These are phyloP conservation scores for Phaedon cochleariae DNA, from an alignment of 2,888 invertebrate genomes.

Conservation along the genomic window DNA sequence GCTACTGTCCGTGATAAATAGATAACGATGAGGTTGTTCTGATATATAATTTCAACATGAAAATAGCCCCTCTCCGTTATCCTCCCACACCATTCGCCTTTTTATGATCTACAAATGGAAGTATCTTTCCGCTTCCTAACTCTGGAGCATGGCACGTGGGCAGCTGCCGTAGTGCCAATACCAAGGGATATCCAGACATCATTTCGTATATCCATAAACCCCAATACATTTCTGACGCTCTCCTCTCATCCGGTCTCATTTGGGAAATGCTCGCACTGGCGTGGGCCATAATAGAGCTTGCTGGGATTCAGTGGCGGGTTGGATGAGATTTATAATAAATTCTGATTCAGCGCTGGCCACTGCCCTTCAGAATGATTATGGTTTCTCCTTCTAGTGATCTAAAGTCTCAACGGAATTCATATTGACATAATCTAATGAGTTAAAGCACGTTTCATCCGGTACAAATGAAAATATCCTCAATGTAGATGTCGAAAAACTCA, in stretches of 20 bases:
- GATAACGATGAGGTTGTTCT: not conserved
- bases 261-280: slow-evolving; percentile 49
- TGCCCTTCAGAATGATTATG: no score
- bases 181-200: slow-evolving; percentile 46
- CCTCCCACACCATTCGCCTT: not conserved
- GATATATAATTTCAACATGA: not conserved
- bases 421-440: no score
- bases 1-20: no score
- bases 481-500: no score
- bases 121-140: not conserved
- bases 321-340: not conserved
- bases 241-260: slow-evolving; percentile 51
- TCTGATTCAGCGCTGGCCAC: no score
- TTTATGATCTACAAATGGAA: not conserved
- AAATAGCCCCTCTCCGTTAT: not conserved
- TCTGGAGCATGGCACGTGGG: slow-evolving; percentile 20
- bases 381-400: no score
- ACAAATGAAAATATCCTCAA: no score
- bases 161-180: slow-evolving; percentile 31
- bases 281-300: slow-evolving; percentile 37
- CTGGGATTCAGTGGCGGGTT: slow-evolving; percentile 4
- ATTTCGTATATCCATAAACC: slow-evolving; percentile 52
- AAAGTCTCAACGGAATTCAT: no score
- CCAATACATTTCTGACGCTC: slow-evolving; percentile 52
- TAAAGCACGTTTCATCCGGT: no score